Conservation (phyloP, 1,140 invertebrate species). For the Rhagoletis zephyria region DNA sequence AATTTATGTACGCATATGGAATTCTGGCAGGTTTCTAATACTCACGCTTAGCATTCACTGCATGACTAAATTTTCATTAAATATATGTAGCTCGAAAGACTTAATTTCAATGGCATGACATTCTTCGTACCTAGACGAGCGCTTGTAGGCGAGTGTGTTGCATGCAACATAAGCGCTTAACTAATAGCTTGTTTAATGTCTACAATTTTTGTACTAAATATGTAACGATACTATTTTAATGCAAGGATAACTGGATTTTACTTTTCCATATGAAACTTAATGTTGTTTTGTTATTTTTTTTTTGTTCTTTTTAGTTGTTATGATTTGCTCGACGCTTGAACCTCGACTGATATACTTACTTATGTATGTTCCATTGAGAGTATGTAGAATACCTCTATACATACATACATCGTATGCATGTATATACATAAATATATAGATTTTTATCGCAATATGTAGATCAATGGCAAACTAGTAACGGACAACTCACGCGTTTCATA, state of each 20-base stretch:
- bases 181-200: background rate
- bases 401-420: background rate
- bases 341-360: background rate
- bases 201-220: slow-evolving; percentile 31
- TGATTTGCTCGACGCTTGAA: background rate
- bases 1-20: too few relatives aligned
- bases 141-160: background rate
- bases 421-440: background rate
- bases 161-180: background rate
- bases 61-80: too few relatives aligned
- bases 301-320: background rate
- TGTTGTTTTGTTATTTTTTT: background rate
- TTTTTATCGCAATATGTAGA: slow-evolving; percentile 31
- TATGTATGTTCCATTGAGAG: background rate
- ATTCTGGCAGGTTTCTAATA: too few relatives aligned
- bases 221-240: slow-evolving; percentile 24
- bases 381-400: background rate
- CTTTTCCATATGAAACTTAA: background rate
- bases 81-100: background rate
- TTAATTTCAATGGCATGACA: background rate
- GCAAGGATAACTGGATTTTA: slow-evolving; percentile 33
- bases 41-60: too few relatives aligned
- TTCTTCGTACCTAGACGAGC: background rate
- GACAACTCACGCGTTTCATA: slow-evolving; percentile 27
- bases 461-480: slow-evolving; percentile 36